phyloP scores from a whole-genome alignment of 2,888 invertebrate species.

The Poecilobothrus nobilitatus region DNA sequence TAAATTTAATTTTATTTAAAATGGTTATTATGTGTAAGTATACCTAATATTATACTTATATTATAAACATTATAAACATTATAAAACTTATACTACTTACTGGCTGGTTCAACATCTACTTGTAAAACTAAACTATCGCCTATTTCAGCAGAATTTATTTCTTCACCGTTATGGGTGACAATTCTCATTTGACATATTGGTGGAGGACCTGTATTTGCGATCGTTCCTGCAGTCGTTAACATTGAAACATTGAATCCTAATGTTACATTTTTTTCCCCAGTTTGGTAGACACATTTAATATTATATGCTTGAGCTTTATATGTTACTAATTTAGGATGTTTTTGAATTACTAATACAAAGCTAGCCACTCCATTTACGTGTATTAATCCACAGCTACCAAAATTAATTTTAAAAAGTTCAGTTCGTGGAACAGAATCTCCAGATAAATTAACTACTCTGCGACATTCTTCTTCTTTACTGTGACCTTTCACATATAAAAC shows the following conservation, averaged over 20 bases:
- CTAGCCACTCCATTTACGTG: constrained; percentile 87
- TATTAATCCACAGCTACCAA: constrained; percentile 84
- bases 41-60: no score
- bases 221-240: constrained; percentile 90
- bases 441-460: constrained; percentile 68
- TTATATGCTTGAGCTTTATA: constrained; percentile 93
- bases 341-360: constrained; percentile 89
- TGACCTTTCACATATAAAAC: constrained; percentile 89
- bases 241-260: constrained; percentile 91
- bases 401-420: constrained; percentile 78
- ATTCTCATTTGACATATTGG: constrained; percentile 89
- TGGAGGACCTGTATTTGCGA: constrained; percentile 90
- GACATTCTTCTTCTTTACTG: constrained; percentile 85
- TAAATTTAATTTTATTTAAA: not conserved
- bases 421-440: constrained; percentile 56
- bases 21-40: no score
- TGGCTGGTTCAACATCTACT: constrained; percentile 72
- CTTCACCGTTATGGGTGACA: constrained; percentile 74
- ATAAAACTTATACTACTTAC: no score
- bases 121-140: constrained; percentile 81
- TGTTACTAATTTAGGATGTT: constrained; percentile 91
- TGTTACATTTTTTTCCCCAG: constrained; percentile 85
- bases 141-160: constrained; percentile 85
- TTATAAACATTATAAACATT: no score
- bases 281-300: constrained; percentile 90